Evolutionary conservation across 92 coral and sea anemone species (phyloP).

Genomic region (Epizoanthus illoricatus): DNA sequence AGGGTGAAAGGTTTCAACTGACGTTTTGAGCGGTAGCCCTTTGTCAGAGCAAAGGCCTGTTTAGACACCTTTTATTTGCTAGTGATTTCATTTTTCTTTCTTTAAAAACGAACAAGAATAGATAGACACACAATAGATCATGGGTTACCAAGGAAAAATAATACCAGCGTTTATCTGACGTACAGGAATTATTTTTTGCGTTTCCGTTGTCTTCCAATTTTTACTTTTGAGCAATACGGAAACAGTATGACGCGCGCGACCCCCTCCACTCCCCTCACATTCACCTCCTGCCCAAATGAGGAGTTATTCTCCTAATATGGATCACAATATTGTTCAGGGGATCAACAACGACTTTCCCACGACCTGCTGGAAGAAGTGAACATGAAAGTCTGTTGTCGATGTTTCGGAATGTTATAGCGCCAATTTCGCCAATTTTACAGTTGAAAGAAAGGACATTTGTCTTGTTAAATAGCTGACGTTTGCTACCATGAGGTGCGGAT

Average conservation of each 20-base stretch:
- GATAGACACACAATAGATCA: no score
- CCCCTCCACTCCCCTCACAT: slow-evolving; percentile 14
- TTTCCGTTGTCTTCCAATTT: no score
- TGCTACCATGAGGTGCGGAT: slow-evolving; percentile 42
- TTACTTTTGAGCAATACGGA: no score
- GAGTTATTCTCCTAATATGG: slow-evolving; percentile 31
- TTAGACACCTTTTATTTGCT: no score
- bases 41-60: no score
- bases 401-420: slow-evolving; percentile 5
- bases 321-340: slow-evolving; percentile 14
- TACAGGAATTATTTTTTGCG: no score
- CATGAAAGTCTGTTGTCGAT: neutral
- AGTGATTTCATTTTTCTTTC: no score
- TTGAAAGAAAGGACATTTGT: neutral
- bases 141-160: no score
- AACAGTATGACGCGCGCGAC: slow-evolving; percentile 6
- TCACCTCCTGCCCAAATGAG: slow-evolving; percentile 10
- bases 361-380: neutral
- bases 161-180: no score
- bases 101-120: no score
- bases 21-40: no score
- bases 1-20: no score
- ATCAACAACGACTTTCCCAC: slow-evolving; percentile 19
- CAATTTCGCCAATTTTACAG: neutral
- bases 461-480: neutral